Evolutionary conservation across 2,888 invertebrate genomes (phyloP), one percentile per base, ranked within the genome.

Genomic region (Lithodes maja): DNA sequence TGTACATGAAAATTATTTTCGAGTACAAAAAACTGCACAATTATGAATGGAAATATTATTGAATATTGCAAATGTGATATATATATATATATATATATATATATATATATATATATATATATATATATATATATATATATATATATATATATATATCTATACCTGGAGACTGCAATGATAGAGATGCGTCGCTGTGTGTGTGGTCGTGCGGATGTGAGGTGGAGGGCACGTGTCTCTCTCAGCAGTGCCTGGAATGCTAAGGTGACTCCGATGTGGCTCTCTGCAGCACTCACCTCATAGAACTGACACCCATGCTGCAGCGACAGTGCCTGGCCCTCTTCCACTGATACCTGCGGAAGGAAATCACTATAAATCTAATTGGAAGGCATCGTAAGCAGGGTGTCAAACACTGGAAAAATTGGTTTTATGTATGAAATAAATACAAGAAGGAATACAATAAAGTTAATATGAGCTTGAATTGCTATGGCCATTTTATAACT

Each of bases 241-340:
- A 96, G 94, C 88, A 97, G 94, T 33, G 96, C 96, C 93, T 96
- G 96, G 93, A 97, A 96, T 88, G 96, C 96, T 81, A 96, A 95
- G 94, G 96, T 96, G 79, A 97, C 95, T 92, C 96, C 95, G 17
- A 96, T 95, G 52, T 96, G 96, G 94, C 97, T 97, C 93, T 97
- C 97, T 0, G 97, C 97, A 5, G 97, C 97, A 50, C 96, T 96
- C n/a, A 97, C 96, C 94, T 97, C 97, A 94, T 96, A 96, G 94
- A 97, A 97, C 83, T 96, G 96, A 92, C 96, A 96, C 68, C 92
- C 92, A 85, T 92, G 89, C 69, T 84, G 89, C 9, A 92, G 93
- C 95, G 97, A 97, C 92, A 97, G 93, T 93, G 97, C 97, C 93
- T 97, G 97, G 74, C 97, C 97, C 93, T 96, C 97, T 93, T 97